Evolutionary conservation across 2,113 vertebrate species (phyloP).

Genomic region (Phyllopteryx taeniolatus): DNA sequence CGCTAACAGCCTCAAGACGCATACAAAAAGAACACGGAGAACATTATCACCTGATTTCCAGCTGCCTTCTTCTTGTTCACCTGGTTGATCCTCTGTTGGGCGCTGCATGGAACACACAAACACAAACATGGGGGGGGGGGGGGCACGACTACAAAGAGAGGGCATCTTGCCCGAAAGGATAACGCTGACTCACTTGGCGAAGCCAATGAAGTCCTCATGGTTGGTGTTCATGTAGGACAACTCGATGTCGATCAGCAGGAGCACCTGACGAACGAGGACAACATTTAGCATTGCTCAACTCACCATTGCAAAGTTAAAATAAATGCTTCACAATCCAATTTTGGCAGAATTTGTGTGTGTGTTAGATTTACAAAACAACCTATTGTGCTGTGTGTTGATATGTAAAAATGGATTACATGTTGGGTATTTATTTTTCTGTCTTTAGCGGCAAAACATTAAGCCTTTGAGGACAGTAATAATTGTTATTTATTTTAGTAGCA

Average conservation of each 20-base stretch:
- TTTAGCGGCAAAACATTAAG: no score
- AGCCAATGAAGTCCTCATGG: slow-evolving; percentile 98
- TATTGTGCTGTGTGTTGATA: no score
- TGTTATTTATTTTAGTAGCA: no score
- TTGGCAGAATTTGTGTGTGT: no score
- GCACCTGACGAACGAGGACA: slow-evolving; percentile 73
- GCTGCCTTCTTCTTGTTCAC: slow-evolving; percentile 94
- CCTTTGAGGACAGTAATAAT: no score
- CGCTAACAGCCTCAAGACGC: no score
- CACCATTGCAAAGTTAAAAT: background rate
- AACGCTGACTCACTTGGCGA: slow-evolving; percentile 87
- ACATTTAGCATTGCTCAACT: background rate
- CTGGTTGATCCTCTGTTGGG: slow-evolving; percentile 96
- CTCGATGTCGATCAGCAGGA: slow-evolving; percentile 97
- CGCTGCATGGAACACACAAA: slow-evolving; percentile 68
- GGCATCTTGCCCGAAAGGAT: background rate
- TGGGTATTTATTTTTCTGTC: no score
- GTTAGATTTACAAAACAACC: no score
- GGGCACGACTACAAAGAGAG: background rate
- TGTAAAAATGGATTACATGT: no score
- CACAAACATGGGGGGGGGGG: background rate
- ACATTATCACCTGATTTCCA: slow-evolving; percentile 86
- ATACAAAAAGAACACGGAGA: background rate
- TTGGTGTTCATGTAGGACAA: slow-evolving; percentile 99
- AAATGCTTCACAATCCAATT: background rate